Evolutionary conservation across 2,888 invertebrate genomes (phyloP).

Genomic region (Dysmachus trigonus): DNA sequence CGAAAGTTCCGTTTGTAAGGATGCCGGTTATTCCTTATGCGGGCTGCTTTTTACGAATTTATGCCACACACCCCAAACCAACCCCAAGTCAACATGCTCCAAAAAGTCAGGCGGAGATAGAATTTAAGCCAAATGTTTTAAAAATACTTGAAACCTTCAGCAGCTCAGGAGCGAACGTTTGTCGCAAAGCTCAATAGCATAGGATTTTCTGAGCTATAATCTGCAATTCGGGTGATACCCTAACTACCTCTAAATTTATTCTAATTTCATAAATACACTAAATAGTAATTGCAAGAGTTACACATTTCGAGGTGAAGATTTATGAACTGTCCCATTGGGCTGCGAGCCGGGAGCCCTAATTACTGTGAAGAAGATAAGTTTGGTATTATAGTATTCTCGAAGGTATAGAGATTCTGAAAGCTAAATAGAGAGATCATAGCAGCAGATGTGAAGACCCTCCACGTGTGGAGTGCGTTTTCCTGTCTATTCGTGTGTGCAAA

Average conservation of each 20-base stretch:
- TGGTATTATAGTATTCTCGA: neutral
- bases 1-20: constrained; percentile 25
- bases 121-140: neutral
- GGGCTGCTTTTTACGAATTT: neutral
- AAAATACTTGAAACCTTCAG: neutral
- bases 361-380: neutral
- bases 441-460: neutral
- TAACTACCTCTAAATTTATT: constrained; percentile 8
- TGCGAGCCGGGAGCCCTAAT: neutral
- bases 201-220: neutral
- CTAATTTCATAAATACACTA: neutral
- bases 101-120: neutral
- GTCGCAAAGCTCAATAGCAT: neutral
- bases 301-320: neutral
- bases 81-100: neutral
- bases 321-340: neutral
- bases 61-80: neutral
- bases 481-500: neutral
- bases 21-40: constrained; percentile 21
- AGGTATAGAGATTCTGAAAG: neutral
- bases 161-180: neutral
- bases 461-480: neutral
- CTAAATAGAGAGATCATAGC: constrained; percentile 13
- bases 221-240: neutral
- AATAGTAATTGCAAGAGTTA: neutral